These are phyloP conservation scores for Hemitrygon akajei DNA, from an alignment of 2,797 vertebrate genomes.

Conservation along the genomic window DNA sequence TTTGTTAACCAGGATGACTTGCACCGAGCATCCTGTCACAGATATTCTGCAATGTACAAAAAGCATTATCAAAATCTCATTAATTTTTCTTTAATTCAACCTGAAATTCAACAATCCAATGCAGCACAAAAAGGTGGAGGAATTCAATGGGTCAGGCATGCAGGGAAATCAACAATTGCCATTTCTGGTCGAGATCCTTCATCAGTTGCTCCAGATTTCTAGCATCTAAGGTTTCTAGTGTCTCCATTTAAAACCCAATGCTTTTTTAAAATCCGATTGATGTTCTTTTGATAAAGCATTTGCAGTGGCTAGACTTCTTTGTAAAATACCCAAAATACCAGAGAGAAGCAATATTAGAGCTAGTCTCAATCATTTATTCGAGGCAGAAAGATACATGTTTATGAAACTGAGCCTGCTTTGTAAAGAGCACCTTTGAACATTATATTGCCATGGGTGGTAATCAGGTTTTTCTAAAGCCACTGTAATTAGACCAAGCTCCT, in stretches of 20 bases:
- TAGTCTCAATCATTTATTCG: neutral
- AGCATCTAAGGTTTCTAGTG: no score
- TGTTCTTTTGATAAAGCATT: neutral
- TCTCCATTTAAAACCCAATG: neutral
- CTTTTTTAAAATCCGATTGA: no score
- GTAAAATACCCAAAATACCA: neutral
- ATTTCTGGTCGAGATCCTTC: neutral
- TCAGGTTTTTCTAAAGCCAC: neutral
- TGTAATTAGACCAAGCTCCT: neutral
- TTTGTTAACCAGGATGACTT: neutral
- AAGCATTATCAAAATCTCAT: neutral
- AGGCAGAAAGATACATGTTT: neutral
- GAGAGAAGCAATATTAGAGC: neutral
- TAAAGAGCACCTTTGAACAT: neutral
- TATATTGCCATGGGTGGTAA: neutral
- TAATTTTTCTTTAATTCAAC: neutral
- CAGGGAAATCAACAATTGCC: no score
- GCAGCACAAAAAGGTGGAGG: neutral
- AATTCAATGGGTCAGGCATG: no score
- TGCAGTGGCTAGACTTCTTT: neutral
- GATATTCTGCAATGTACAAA: neutral
- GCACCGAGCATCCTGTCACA: neutral
- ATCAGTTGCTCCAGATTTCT: no score
- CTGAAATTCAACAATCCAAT: neutral
- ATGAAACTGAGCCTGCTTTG: neutral